Evolutionary conservation across 2,797 vertebrate species (phyloP).

Genomic region (Erethizon dorsatum): DNA sequence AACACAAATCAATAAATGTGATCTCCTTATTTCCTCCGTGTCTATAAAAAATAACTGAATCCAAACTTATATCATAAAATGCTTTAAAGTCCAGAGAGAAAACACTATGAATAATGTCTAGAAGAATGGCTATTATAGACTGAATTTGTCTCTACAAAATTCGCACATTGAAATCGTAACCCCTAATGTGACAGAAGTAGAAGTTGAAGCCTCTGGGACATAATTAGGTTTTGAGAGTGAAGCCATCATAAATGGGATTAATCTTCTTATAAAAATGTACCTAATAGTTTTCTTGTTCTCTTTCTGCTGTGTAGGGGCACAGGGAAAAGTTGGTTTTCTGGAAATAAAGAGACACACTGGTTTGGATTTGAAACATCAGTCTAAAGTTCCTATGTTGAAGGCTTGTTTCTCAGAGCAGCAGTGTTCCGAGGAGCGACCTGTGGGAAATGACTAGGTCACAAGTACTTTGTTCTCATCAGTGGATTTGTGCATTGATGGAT

Average conservation of each 20-base stretch:
- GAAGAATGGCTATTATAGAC: not conserved
- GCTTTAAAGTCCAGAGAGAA: not conserved
- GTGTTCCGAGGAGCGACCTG: too few relatives aligned
- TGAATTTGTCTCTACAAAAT: not conserved
- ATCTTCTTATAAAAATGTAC: not conserved
- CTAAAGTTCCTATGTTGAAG: not conserved
- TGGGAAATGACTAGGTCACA: not conserved
- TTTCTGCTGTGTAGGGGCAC: not conserved
- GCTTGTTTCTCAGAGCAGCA: not conserved
- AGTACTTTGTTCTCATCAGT: not conserved
- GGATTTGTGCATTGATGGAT: not conserved
- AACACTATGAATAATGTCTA: not conserved
- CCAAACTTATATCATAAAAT: slow-evolving; percentile 17
- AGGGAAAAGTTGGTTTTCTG: not conserved
- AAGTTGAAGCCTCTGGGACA: not conserved
- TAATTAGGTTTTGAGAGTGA: not conserved
- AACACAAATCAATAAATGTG: not conserved
- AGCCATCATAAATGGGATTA: not conserved
- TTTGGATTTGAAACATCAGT: not conserved
- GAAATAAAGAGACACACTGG: not conserved
- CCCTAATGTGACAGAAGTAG: too few relatives aligned
- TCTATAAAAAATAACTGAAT: not conserved
- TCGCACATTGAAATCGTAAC: not conserved
- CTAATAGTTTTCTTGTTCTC: not conserved
- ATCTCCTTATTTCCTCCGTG: not conserved